Evolutionary conservation across 2,888 invertebrate genomes (phyloP).

Genomic region (Notodromas monacha): DNA sequence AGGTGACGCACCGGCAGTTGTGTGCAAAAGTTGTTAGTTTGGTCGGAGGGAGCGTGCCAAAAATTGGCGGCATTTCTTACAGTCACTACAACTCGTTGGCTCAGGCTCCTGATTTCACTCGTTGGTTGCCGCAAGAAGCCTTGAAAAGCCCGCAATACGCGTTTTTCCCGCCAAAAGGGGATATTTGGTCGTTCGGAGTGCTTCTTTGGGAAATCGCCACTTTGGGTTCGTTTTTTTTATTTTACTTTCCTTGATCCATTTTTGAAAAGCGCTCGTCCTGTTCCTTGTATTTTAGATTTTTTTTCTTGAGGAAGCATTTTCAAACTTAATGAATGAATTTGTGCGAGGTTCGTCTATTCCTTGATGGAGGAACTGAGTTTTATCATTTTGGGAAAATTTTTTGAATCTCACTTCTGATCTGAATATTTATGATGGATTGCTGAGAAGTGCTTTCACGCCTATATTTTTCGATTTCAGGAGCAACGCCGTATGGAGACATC

Average conservation of each 20-base stretch:
- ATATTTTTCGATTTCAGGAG: too few species aligned
- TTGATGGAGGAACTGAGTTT: too few species aligned
- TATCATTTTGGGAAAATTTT: too few species aligned
- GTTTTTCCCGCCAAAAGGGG: constrained; percentile 28
- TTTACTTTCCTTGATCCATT: not conserved
- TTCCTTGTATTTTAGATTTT: too few species aligned
- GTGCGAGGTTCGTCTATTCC: too few species aligned
- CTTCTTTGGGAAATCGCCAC: constrained; percentile 48
- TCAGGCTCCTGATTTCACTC: constrained; percentile 31
- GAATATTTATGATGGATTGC: too few species aligned
- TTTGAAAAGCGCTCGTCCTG: too few species aligned
- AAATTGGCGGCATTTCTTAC: constrained; percentile 39
- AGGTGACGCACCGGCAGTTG: constrained; percentile 29
- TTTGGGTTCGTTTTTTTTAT: constrained; percentile 20
- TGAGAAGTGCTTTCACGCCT: too few species aligned
- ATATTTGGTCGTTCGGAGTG: constrained; percentile 51
- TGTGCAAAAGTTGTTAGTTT: constrained; percentile 36
- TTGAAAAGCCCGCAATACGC: constrained; percentile 29
- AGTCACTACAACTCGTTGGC: constrained; percentile 28
- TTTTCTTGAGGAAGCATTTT: too few species aligned
- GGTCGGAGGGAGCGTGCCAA: constrained; percentile 28
- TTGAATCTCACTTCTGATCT: too few species aligned
- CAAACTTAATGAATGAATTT: too few species aligned
- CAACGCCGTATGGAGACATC: constrained; percentile 39
- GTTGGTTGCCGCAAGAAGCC: constrained; percentile 49